Percentiles rank a stretch among this genome's conserved stretches.
Conservation (phyloP, 2,888 invertebrate species). For the Mesorhabditis belari region DNA sequence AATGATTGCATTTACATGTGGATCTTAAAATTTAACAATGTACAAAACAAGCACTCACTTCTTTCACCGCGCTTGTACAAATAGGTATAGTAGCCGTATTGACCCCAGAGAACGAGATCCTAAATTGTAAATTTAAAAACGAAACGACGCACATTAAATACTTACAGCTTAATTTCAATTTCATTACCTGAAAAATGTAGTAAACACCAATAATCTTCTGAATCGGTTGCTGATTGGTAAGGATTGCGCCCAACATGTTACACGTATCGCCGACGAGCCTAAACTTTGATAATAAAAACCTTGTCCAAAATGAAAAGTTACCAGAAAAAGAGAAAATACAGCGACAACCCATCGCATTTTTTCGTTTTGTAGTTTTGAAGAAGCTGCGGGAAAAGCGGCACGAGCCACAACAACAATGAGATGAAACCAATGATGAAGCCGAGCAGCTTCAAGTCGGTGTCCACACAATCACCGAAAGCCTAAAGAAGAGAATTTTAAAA, state of each 20-base stretch:
- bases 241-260: slow-evolving; percentile 54
- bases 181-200: slow-evolving; percentile 38
- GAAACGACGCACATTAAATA: background rate
- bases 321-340: slow-evolving; percentile 56
- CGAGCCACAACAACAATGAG: slow-evolving; percentile 43
- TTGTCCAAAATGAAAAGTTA: slow-evolving; percentile 8
- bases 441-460: slow-evolving; percentile 56
- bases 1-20: too few relatives aligned
- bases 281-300: slow-evolving; percentile 1
- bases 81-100: slow-evolving; percentile 46
- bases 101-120: slow-evolving; percentile 44
- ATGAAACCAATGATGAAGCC: slow-evolving; percentile 59
- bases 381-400: slow-evolving; percentile 50
- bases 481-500: slow-evolving; percentile 5
- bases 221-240: slow-evolving; percentile 53
- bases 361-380: slow-evolving; percentile 51
- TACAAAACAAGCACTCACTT: too few relatives aligned
- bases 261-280: slow-evolving; percentile 54
- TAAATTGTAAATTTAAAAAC: slow-evolving; percentile 9
- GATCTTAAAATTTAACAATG: too few relatives aligned
- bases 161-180: background rate
- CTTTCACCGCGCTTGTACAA: slow-evolving; percentile 18
- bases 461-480: slow-evolving; percentile 39
- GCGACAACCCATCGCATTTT: slow-evolving; percentile 54
- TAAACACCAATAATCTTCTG: slow-evolving; percentile 52